phyloP scores from a whole-genome alignment of 2,888 invertebrate genomes.

The Pseudococcus viburni region DNA sequence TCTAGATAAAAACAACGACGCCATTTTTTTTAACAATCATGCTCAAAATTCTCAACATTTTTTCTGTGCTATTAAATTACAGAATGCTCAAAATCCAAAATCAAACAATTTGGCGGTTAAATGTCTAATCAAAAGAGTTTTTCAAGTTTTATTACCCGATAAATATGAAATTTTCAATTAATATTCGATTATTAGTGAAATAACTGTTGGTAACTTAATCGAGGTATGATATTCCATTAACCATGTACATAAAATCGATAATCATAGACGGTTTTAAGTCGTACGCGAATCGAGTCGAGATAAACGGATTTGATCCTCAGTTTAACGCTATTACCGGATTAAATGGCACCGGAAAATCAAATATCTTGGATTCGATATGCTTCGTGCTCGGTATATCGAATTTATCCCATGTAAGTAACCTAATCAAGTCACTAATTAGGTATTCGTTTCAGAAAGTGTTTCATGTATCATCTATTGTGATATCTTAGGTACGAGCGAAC shows the following conservation, averaged over 20 bases:
- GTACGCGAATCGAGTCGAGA: conserved; percentile 92
- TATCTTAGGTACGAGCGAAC: conserved; percentile 85
- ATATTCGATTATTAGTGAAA: background rate
- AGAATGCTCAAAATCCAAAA: conserved; percentile 12
- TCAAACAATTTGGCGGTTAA: conserved; percentile 42
- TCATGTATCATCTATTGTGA: background rate
- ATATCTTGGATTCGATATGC: conserved; percentile 97
- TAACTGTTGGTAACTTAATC: background rate
- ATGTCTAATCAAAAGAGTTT: background rate
- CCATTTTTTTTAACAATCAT: background rate
- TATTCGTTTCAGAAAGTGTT: background rate
- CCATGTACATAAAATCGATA: conserved; percentile 93
- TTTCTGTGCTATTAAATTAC: background rate
- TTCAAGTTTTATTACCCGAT: background rate
- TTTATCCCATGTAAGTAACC: conserved; percentile 82
- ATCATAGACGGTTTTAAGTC: conserved; percentile 98
- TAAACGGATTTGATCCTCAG: conserved; percentile 91
- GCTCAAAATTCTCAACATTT: conserved; percentile 21
- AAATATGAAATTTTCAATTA: background rate
- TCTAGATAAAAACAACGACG: no score
- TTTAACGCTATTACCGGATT: conserved; percentile 99
- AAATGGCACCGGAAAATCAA: conserved; percentile 98
- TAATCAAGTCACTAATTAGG: no score
- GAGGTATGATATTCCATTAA: conserved; percentile 59
- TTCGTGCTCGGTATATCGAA: conserved; percentile 96